Base-by-base conservation (phyloP, 2,888 invertebrate genomes). In the Drosophila quinaria region DNA sequence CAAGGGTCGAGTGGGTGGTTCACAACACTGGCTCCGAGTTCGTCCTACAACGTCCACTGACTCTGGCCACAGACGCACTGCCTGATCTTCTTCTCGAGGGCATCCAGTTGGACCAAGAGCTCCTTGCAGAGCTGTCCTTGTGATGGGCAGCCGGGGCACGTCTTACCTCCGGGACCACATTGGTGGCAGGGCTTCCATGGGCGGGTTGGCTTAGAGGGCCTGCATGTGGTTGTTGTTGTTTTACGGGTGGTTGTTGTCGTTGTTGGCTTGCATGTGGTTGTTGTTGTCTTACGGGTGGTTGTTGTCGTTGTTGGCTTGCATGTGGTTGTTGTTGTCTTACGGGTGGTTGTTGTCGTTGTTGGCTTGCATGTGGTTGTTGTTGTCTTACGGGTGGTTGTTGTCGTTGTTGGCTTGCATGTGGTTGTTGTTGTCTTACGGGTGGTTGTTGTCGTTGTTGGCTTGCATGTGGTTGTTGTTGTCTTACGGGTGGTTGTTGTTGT, bases 111-210 rank as follows among this genome's bases (percentile, higher is more conserved):
- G 9, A 11, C 9, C 35, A 47, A 15, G 0, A 47, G 56, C 0
- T 58, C 56, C 35, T 25, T 37, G 56, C 46, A 58, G n/a, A 47
- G 56, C 3, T 25, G 8, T 17, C 9, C 25, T 37, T 58, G 56
- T 10, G 8, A 15, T 17, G 56, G 37, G 25, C 56, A 58, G 3
- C 22, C 56, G 15, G 35, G 17, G 15, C 56, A 58, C 15, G 13
- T 4, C 15, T 29, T 44, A 4, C 56, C 56, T 5, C 56, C 56
- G 8, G 56, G 46, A 35, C 56, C 56, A 35, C 56, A 46, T 33
- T 29, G 29, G 2, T 29, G 8, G 29, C 29, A 29, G 0, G 0
- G 8, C 29, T 29, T 29, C 29, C 29, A 29, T 8, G 17, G 39
- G 29, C 6, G 29, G 29, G 8, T 29, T 29, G 29, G 29, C 29